phyloP scores from a whole-genome alignment of 2,888 invertebrate species.

The Argynnis bischoffii region DNA sequence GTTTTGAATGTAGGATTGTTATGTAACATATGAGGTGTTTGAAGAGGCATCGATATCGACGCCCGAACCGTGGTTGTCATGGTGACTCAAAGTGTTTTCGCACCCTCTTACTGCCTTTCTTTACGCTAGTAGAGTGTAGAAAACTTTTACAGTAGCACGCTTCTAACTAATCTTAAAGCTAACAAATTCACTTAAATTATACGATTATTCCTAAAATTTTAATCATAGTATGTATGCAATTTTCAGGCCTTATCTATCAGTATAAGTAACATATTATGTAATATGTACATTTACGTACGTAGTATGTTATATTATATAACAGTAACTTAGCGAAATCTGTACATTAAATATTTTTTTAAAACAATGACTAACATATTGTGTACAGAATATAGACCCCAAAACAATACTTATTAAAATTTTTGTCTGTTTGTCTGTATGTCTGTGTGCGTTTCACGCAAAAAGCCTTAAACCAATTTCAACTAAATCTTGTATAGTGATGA shows the following conservation, averaged over 20 bases:
- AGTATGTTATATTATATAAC: no score
- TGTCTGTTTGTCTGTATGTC: no score
- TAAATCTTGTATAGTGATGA: no score
- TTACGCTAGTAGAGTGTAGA: slow-evolving; percentile 52
- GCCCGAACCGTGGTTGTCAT: slow-evolving; percentile 73
- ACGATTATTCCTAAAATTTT: no score
- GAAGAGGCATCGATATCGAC: slow-evolving; percentile 71
- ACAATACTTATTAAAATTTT: no score
- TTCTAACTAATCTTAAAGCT: slow-evolving; percentile 4
- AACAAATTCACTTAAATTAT: neutral
- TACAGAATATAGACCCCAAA: no score
- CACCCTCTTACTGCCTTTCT: slow-evolving; percentile 60
- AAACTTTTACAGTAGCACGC: slow-evolving; percentile 41
- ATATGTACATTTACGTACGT: no score
- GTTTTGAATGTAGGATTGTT: slow-evolving; percentile 44
- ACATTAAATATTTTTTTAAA: no score
- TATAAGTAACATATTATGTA: neutral
- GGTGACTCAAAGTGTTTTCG: slow-evolving; percentile 71
- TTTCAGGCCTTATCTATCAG: neutral
- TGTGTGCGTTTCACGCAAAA: no score
- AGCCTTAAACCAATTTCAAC: no score
- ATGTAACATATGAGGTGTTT: slow-evolving; percentile 64
- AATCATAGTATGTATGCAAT: neutral
- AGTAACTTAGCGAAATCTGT: no score
- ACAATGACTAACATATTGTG: no score